Conservation (phyloP, 2,113 vertebrate genomes). For the Syngnathoides biaculeatus region DNA sequence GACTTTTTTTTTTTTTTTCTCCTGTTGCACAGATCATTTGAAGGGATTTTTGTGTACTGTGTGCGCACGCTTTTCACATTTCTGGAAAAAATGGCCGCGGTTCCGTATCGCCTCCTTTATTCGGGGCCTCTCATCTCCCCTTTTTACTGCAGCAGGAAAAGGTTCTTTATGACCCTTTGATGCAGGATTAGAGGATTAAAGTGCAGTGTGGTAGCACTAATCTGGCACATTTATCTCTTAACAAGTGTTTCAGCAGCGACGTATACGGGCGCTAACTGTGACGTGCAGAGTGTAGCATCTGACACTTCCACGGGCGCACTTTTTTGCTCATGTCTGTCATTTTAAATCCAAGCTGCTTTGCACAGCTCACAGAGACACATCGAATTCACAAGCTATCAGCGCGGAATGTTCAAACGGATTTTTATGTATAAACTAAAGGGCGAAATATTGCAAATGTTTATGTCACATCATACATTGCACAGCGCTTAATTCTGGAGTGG, state of each 20-base stretch:
- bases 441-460: conserved; percentile 16
- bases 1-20: conserved; percentile 16
- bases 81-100: conserved; percentile 4
- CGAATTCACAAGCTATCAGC: conserved; percentile 14
- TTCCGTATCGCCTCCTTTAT: conserved; percentile 25
- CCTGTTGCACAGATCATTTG: conserved; percentile 18
- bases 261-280: conserved; percentile 37
- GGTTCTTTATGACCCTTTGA: conserved; percentile 65
- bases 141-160: conserved; percentile 38
- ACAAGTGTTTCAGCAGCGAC: conserved; percentile 58
- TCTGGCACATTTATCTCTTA: conserved; percentile 66
- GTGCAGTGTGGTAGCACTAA: conserved; percentile 48
- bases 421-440: conserved; percentile 27
- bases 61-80: conserved; percentile 1
- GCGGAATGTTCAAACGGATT: conserved; percentile 10
- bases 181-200: conserved; percentile 71
- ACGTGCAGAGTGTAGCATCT: conserved; percentile 34
- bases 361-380: not conserved
- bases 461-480: not conserved
- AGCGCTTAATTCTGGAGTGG: not conserved
- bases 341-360: conserved; percentile 33
- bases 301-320: conserved; percentile 35
- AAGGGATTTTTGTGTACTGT: conserved; percentile 10
- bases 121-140: conserved; percentile 37
- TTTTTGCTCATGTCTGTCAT: conserved; percentile 41